Percentiles rank a stretch among this genome's conserved stretches.
phyloP scores from a whole-genome alignment of 2,888 invertebrate species.

The Muschampia plurimacula region DNA sequence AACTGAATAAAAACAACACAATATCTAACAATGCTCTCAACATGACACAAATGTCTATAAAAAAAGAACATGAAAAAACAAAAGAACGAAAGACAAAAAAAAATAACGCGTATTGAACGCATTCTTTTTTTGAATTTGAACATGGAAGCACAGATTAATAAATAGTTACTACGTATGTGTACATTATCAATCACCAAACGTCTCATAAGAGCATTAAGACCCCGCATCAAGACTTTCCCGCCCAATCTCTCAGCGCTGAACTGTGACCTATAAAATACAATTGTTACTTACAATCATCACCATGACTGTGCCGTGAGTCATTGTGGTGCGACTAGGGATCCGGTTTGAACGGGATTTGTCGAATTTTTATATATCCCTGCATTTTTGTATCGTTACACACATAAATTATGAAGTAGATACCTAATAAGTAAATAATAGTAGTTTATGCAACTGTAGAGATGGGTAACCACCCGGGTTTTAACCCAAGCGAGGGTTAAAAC shows the following conservation, averaged over 20 bases:
- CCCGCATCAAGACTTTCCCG: slow-evolving; percentile 1
- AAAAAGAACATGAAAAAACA: not conserved
- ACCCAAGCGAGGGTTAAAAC: too few species aligned
- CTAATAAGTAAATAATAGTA: too few species aligned
- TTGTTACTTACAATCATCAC: slow-evolving; percentile 2
- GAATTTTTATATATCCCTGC: not conserved
- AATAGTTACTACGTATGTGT: not conserved
- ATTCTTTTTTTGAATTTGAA: not conserved
- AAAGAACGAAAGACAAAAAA: too few species aligned
- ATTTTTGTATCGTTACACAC: not conserved
- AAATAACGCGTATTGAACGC: too few species aligned
- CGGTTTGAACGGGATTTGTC: not conserved
- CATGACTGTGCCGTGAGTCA: slow-evolving; percentile 2
- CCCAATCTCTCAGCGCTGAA: not conserved
- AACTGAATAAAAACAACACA: too few species aligned
- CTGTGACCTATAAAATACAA: slow-evolving; percentile 10
- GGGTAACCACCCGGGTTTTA: too few species aligned
- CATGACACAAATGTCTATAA: not conserved
- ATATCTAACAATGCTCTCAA: too few species aligned
- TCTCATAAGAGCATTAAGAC: not conserved
- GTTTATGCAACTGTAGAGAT: too few species aligned
- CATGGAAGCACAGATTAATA: not conserved
- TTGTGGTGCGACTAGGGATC: not conserved
- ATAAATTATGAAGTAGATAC: slow-evolving; percentile 1
- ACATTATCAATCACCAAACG: not conserved